A percentile compares a stretch with the other conserved stretches of the same genome.
These are phyloP conservation scores for Clivina fossor DNA, from an alignment of 2,888 invertebrate genomes.

Conservation along the genomic window DNA sequence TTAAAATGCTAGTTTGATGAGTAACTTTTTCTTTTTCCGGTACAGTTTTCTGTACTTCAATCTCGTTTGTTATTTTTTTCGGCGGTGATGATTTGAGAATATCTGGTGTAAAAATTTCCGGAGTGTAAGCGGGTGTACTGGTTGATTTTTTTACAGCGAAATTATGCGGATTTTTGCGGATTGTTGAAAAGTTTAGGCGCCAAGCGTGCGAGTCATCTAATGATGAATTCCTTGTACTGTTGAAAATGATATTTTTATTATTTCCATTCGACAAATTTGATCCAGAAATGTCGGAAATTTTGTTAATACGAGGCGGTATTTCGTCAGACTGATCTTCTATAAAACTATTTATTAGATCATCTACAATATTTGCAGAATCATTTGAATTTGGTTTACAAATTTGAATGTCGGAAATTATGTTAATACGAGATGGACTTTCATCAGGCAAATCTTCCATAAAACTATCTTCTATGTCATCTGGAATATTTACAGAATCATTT, in stretches of 20 bases:
- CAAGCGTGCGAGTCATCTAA: constrained; percentile 4
- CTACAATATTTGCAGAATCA: no score
- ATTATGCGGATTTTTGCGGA: constrained; percentile 5
- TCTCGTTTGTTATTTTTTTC: not conserved
- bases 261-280: not conserved
- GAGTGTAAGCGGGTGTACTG: constrained; percentile 18
- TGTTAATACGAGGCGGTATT: not conserved
- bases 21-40: not conserved
- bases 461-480: not conserved
- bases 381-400: not conserved
- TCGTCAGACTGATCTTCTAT: constrained; percentile 6
- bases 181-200: constrained; percentile 11
- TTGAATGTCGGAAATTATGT: not conserved
- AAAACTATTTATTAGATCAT: constrained; percentile 14
- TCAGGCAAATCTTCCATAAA: not conserved
- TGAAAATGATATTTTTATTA: constrained; percentile 6
- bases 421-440: not conserved
- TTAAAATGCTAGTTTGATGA: constrained; percentile 10
- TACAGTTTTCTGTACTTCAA: not conserved
- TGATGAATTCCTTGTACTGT: constrained; percentile 8
- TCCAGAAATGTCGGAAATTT: not conserved
- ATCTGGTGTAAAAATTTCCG: not conserved
- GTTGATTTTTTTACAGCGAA: constrained; percentile 19
- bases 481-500: not conserved
- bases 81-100: not conserved